A percentile compares a stretch with the other conserved stretches of the same genome.
These are phyloP conservation scores for Agrypnia vestita DNA, from an alignment of 1,140 invertebrate species.

Conservation along the genomic window DNA sequence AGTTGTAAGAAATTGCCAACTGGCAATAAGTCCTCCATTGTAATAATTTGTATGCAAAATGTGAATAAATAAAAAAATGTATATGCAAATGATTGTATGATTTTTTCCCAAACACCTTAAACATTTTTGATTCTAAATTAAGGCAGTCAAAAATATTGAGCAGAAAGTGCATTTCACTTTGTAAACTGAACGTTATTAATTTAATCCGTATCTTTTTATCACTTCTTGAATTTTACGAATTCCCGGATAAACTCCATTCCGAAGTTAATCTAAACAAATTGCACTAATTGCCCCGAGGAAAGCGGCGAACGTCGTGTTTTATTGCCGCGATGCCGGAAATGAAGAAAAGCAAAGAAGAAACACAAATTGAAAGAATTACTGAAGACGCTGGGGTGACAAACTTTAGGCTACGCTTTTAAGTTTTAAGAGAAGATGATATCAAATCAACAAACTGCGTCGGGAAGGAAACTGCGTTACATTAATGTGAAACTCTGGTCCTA, in stretches of 20 bases:
- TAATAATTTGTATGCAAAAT: no score
- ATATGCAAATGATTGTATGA: no score
- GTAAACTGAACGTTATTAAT: not conserved
- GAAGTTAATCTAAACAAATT: constrained; percentile 19
- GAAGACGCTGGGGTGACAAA: constrained; percentile 7
- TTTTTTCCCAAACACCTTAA: no score
- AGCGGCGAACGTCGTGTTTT: not conserved
- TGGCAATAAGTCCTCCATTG: no score
- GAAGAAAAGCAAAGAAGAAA: constrained; percentile 22
- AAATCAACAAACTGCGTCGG: not conserved
- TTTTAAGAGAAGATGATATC: not conserved
- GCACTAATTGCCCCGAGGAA: constrained; percentile 8
- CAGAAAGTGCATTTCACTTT: no score
- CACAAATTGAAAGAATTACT: constrained; percentile 24
- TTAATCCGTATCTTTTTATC: not conserved
- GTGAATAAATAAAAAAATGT: no score
- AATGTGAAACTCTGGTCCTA: no score
- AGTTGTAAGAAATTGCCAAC: no score
- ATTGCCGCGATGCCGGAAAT: not conserved
- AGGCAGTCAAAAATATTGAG: no score
- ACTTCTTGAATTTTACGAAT: not conserved
- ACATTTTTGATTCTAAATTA: no score
- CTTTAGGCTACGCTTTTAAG: not conserved
- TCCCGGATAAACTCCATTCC: not conserved
- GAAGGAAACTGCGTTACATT: not conserved